These are phyloP conservation scores for Pterostichus madidus DNA, from an alignment of 2,888 invertebrate genomes.

Conservation along the genomic window DNA sequence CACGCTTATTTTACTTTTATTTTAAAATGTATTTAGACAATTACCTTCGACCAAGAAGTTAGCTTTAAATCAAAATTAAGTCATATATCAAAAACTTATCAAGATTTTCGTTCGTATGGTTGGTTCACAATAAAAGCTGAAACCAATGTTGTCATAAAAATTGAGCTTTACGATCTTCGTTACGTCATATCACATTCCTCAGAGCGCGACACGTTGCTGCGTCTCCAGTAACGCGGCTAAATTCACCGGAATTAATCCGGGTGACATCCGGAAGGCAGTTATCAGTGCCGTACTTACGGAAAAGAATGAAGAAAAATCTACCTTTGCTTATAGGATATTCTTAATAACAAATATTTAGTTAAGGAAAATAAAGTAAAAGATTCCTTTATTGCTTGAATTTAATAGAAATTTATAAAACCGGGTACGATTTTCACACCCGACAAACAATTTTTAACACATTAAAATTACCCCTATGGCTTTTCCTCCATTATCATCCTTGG, in stretches of 20 bases:
- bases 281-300: too few species aligned
- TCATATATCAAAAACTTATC: background rate
- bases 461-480: too few species aligned
- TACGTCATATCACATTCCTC: constrained; percentile 1
- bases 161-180: constrained; percentile 11
- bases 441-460: too few species aligned
- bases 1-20: background rate
- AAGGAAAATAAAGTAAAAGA: too few species aligned
- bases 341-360: too few species aligned
- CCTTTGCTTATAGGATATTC: too few species aligned
- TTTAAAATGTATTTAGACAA: background rate
- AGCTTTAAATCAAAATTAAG: constrained; percentile 4
- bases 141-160: constrained; percentile 11
- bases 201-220: constrained; percentile 6
- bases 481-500: too few species aligned
- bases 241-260: constrained; percentile 6
- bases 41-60: too few species aligned
- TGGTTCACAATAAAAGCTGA: background rate
- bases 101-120: background rate
- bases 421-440: too few species aligned
- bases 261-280: background rate
- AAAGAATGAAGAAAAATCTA: too few species aligned
- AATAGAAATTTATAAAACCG: too few species aligned
- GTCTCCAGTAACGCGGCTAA: constrained; percentile 5
- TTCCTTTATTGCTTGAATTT: too few species aligned